Evolutionary conservation across 2,113 vertebrate species (phyloP).

Genomic region (Aplodontia rufa): DNA sequence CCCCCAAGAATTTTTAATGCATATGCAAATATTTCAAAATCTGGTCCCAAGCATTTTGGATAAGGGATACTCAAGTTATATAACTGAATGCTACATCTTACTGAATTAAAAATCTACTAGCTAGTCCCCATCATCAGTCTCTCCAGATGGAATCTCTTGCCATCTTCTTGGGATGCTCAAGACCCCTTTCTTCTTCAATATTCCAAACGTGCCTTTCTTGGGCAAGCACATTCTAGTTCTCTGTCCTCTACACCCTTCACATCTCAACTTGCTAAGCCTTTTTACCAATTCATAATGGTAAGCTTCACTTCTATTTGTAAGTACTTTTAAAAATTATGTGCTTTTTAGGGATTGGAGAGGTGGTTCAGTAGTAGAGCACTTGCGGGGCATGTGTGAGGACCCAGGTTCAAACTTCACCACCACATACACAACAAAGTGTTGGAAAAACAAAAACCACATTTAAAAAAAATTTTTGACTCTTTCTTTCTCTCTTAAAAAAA

Average conservation of each 20-base stretch:
- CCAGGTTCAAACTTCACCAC: too few relatives aligned
- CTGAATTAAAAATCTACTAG: background rate
- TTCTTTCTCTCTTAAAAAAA: too few relatives aligned
- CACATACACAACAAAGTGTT: too few relatives aligned
- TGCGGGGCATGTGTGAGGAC: too few relatives aligned
- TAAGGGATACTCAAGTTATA: background rate
- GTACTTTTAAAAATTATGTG: background rate
- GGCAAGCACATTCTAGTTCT: background rate
- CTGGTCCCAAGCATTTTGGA: background rate
- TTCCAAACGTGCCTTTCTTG: background rate
- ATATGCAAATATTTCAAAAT: background rate
- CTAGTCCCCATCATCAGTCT: background rate
- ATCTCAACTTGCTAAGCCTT: background rate
- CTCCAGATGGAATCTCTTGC: background rate
- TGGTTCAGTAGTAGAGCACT: background rate
- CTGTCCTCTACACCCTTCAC: background rate
- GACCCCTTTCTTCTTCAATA: background rate
- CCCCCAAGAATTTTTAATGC: background rate
- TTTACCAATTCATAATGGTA: background rate
- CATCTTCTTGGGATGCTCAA: background rate
- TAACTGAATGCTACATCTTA: background rate
- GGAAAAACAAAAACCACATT: too few relatives aligned
- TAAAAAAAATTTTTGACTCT: too few relatives aligned
- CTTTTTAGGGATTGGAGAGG: too few relatives aligned
- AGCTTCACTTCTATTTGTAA: background rate